Conservation (phyloP, 2,888 invertebrate species). For the Amphimallon solstitiale region DNA sequence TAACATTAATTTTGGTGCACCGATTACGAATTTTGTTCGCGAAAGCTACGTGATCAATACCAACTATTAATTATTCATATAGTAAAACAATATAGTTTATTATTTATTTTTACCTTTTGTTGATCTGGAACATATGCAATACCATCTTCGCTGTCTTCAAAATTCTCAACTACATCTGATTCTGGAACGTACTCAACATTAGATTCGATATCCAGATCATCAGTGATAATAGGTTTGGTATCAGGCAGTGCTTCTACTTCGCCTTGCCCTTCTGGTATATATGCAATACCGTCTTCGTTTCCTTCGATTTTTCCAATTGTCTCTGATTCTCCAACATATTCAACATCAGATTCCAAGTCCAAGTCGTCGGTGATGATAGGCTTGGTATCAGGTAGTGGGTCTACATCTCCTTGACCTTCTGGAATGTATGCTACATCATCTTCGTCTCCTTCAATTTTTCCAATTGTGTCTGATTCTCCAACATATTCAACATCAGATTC, state of each 20-base stretch:
- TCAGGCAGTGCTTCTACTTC: no score
- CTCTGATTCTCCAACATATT: slow-evolving; percentile 8
- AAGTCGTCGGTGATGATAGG: not conserved
- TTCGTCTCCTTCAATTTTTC: not conserved
- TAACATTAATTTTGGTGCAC: no score
- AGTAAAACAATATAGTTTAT: no score
- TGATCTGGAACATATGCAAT: not conserved
- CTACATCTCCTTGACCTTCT: not conserved
- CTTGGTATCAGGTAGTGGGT: not conserved
- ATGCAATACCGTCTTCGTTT: no score
- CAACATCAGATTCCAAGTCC: slow-evolving; percentile 1
- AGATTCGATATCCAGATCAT: not conserved
- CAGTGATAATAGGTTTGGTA: not conserved
- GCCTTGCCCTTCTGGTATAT: no score
- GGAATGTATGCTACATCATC: no score
- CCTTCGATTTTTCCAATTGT: no score
- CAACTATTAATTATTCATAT: no score
- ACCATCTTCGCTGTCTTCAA: not conserved
- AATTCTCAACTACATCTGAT: not conserved
- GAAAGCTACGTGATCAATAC: no score
- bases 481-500: slow-evolving; percentile 12
- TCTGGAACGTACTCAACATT: slow-evolving; percentile 1
- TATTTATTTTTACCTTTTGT: no score
- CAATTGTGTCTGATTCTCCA: slow-evolving; percentile 1
- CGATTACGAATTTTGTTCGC: no score